Base-by-base conservation (phyloP, 2,113 vertebrate species). In the Casuarius casuarius region DNA sequence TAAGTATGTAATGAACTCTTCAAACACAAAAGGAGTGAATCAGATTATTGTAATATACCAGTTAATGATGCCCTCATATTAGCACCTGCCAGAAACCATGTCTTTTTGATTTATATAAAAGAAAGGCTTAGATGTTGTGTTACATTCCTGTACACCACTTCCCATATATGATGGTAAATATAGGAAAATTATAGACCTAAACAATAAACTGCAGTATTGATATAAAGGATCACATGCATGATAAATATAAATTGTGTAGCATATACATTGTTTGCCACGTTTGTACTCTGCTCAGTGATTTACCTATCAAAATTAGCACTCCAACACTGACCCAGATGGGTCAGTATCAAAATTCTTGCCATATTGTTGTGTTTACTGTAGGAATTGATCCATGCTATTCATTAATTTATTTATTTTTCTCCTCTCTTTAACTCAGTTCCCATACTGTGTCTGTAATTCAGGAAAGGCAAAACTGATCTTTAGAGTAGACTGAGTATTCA, bases 1-100 rank as follows among this genome's bases (percentile, higher is more conserved):
- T 97, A 97, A 93, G 87, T 92, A 90, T 91, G 90, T 93, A 98
- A 98, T 97, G 95, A 97, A 95, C 96, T 96, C 91, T 95, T 97
- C 86, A 98, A 95, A 95, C 29, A 83, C 74, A 97, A 96, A 96
- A 98, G 68, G 86, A 96, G 48, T 95, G 88, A 97, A 76, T 97
- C 94, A 96, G 68, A 96, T 94, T 98, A 94, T 94, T 72, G 92
- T 96, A 98, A 98, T 96, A 90, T 78, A 92, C 82, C 95, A 92
- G 66, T 97, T 97, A 98, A 98, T 96, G 72, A 97, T 93, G 90
- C 88, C 63, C 96, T 97, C 35, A 13, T 94, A 94, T 93, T 96
- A 92, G 49, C 77, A 94, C 90, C 93, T 97, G 85, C 46, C 62
- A 87, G 87, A 92, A 92, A 59, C 15, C 52, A 52, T 51, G 6